Base-by-base conservation (phyloP, 2,888 invertebrate species). In the Pristionchus entomophagus region DNA sequence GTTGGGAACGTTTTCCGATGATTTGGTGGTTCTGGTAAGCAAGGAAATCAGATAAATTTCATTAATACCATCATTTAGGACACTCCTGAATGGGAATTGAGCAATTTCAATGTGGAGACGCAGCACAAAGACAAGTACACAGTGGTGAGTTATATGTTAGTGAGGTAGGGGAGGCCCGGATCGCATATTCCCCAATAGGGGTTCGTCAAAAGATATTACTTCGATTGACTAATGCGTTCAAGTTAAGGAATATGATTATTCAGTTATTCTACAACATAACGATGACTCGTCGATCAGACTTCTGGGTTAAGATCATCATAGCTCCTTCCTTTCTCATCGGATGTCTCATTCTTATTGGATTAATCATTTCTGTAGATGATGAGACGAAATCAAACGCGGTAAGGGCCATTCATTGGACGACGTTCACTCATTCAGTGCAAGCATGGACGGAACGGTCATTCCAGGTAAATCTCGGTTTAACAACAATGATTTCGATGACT, bases 401-500 rank as follows among this genome's bases (percentile, higher is more conserved):
- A n/a, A 77, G 41, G 10, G 14, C 10, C 32, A 12, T 26, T 65
- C 19, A n/a, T n/a, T n/a, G n/a, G n/a, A n/a, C n/a, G n/a, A n/a
- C n/a, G n/a, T n/a, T n/a, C n/a, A n/a, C n/a, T n/a, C n/a, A n/a
- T n/a, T n/a, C n/a, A n/a, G n/a, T n/a, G n/a, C n/a, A n/a, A n/a
- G n/a, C n/a, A n/a, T n/a, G n/a, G n/a, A n/a, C n/a, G n/a, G n/a
- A n/a, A n/a, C n/a, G n/a, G n/a, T n/a, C n/a, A n/a, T 56, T 49
- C 0, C 22, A 84, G 83, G 62, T 84, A 8, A 84, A 84, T 65
- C 59, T 84, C 29, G 83, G 83, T 19, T 22, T 84, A 22, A 65
- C 83, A 2, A 84, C 83, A 12, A 84, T 84, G 83, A 84, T 84
- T 62, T 84, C 83, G 17, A 84, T 84, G 83, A 65, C 65, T 45